phyloP scores from a whole-genome alignment of 1,140 invertebrate species.

The Delia radicum region DNA sequence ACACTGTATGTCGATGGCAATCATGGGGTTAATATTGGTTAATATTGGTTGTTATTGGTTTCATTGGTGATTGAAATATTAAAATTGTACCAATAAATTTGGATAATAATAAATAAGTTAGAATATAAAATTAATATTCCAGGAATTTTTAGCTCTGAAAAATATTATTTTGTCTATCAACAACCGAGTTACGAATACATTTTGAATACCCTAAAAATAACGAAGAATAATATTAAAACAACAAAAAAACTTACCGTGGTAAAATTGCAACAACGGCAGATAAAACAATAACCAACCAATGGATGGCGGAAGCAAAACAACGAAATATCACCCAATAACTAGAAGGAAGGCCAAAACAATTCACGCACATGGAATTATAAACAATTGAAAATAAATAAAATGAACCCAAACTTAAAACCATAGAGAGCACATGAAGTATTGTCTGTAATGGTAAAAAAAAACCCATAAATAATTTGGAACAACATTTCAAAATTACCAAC shows the following conservation, averaged over 20 bases:
- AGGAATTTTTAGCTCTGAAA: too few relatives aligned
- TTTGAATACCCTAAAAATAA: too few relatives aligned
- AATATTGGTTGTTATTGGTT: too few relatives aligned
- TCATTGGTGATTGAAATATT: too few relatives aligned
- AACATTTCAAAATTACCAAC: background rate
- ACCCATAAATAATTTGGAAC: conserved; percentile 12
- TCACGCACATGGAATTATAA: conserved; percentile 78
- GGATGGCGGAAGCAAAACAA: conserved; percentile 70
- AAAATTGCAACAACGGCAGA: conserved; percentile 76
- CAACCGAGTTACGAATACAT: too few relatives aligned
- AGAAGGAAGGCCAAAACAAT: conserved; percentile 76
- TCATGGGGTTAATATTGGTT: too few relatives aligned
- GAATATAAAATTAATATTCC: too few relatives aligned
- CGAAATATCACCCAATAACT: conserved; percentile 86
- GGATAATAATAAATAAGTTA: too few relatives aligned
- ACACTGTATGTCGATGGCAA: too few relatives aligned
- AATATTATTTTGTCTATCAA: too few relatives aligned
- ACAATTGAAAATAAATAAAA: conserved; percentile 85
- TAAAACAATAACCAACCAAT: conserved; percentile 79
- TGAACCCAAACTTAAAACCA: conserved; percentile 73
- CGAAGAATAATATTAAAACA: background rate
- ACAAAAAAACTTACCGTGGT: conserved; percentile 70
- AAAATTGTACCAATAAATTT: too few relatives aligned
- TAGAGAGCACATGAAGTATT: conserved; percentile 76
- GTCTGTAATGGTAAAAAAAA: conserved; percentile 68